These are phyloP conservation scores for Caenorhabditis sp. DNA, from an alignment of 2,888 invertebrate species.

Conservation along the genomic window DNA sequence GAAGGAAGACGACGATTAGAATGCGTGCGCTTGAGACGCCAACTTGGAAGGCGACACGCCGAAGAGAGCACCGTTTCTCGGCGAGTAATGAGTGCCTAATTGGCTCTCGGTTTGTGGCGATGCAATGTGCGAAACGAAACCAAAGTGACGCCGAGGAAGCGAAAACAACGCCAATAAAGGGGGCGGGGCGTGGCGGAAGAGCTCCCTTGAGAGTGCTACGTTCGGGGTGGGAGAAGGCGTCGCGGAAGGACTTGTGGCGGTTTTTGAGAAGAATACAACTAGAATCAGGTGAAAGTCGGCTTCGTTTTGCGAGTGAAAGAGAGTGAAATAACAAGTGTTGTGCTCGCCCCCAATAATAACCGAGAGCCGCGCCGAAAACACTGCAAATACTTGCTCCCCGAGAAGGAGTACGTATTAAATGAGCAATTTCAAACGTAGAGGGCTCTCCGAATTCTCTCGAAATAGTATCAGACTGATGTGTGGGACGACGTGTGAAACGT, in stretches of 20 bases:
- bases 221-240: too few species aligned
- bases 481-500: background rate
- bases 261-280: background rate
- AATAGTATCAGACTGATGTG: too few species aligned
- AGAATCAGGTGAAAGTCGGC: background rate
- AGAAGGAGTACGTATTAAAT: too few species aligned
- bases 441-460: too few species aligned
- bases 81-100: conserved; percentile 1
- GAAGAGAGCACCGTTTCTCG: background rate
- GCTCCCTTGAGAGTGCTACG: conserved; percentile 41
- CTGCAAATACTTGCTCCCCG: too few species aligned
- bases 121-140: conserved; percentile 31
- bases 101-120: conserved; percentile 1
- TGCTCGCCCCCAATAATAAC: background rate
- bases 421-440: too few species aligned
- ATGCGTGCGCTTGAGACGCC: conserved; percentile 21
- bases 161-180: conserved; percentile 44
- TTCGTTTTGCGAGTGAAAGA: background rate
- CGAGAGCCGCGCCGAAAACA: too few species aligned
- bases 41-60: conserved; percentile 1
- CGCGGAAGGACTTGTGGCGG: conserved; percentile 1
- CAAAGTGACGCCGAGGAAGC: background rate
- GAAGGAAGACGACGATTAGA: conserved; percentile 37
- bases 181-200: conserved; percentile 10
- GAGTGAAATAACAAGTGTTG: background rate